Percentiles rank a stretch among this genome's conserved stretches.
Evolutionary conservation across 2,113 vertebrate species (phyloP).

Genomic region (Bos javanicus): DNA sequence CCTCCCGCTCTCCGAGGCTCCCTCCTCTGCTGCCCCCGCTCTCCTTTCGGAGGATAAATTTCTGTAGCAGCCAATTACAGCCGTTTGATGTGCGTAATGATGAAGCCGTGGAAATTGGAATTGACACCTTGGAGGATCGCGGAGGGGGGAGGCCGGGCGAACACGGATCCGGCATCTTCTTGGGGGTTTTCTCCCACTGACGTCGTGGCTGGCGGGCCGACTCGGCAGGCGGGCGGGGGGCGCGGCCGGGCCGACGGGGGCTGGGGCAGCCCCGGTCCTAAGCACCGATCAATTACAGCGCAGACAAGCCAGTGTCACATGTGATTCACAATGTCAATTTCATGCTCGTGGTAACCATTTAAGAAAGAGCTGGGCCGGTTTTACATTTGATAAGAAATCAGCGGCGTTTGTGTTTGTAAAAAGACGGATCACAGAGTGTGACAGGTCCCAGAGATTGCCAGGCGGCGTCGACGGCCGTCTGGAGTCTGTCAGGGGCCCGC

Average conservation of each 20-base stretch:
- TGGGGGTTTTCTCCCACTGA: constrained; percentile 55
- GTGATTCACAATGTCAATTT: constrained; percentile 99
- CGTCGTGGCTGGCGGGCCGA: not conserved
- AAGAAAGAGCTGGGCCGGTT: constrained; percentile 91
- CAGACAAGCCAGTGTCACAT: constrained; percentile 95
- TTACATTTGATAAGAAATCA: constrained; percentile 99
- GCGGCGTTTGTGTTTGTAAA: constrained; percentile 91
- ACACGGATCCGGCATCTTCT: not conserved
- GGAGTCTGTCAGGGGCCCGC: constrained; percentile 90
- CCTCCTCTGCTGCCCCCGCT: not conserved
- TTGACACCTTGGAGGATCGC: constrained; percentile 10
- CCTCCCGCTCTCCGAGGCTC: not conserved
- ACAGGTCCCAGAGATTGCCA: constrained; percentile 93
- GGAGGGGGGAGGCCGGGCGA: not conserved
- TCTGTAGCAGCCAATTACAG: constrained; percentile 40
- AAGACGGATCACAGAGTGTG: constrained; percentile 94
- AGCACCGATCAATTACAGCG: constrained; percentile 96
- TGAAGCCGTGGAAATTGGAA: constrained; percentile 31
- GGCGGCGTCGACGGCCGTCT: constrained; percentile 85
- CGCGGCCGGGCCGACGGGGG: not conserved
- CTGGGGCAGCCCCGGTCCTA: constrained; percentile 71
- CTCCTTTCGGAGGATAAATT: not conserved
- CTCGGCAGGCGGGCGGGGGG: not conserved
- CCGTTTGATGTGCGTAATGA: constrained; percentile 47
- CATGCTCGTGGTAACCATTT: constrained; percentile 95